Evolutionary conservation across 2,797 vertebrate species (phyloP).

Genomic region (Leuciscus waleckii): DNA sequence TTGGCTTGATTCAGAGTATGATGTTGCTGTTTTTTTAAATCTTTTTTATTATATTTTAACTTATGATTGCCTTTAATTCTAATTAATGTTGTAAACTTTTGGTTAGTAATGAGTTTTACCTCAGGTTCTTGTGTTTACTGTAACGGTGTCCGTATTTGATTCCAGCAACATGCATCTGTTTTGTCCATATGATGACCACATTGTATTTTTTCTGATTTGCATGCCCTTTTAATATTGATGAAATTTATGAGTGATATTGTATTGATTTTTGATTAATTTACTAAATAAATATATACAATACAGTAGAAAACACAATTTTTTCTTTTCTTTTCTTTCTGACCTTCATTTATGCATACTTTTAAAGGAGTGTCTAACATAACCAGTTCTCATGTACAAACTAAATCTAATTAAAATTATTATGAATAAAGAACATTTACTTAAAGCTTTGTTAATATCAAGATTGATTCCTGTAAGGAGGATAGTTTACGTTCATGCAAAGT

Average conservation of each 20-base stretch:
- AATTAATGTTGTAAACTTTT: background rate
- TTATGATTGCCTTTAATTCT: background rate
- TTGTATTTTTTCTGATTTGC: constrained; percentile 13
- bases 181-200: background rate
- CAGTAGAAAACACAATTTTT: background rate
- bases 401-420: background rate
- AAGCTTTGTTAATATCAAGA: background rate
- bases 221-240: constrained; percentile 7
- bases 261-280: constrained; percentile 20
- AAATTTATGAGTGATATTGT: constrained; percentile 39
- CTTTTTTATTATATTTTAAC: background rate
- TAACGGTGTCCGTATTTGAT: background rate
- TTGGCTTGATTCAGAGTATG: background rate
- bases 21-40: background rate
- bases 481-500: background rate
- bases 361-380: background rate
- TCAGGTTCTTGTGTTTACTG: constrained; percentile 29
- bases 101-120: constrained; percentile 9
- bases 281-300: constrained; percentile 44
- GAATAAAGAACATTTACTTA: background rate
- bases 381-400: background rate
- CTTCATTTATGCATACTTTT: background rate
- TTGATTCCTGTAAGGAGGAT: background rate
- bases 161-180: background rate
- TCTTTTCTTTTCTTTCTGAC: background rate